Percentiles rank a stretch among this genome's conserved stretches.
phyloP scores from a whole-genome alignment of 1,140 invertebrate genomes.

The Prorops nasuta region DNA sequence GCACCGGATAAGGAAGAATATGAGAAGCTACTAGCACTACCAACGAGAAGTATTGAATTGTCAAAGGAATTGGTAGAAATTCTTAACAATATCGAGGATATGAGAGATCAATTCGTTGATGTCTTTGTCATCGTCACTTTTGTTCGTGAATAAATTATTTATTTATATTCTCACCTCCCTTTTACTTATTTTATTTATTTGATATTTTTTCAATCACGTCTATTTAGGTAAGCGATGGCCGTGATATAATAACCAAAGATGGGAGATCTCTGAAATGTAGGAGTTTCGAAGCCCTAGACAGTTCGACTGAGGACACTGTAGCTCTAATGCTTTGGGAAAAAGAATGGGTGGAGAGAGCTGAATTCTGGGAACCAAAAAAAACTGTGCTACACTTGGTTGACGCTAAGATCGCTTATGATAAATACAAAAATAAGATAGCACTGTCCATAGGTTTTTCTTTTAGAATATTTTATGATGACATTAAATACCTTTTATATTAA shows the following conservation, averaged over 20 bases:
- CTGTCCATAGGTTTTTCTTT: conserved; percentile 36
- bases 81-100: conserved; percentile 40
- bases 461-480: background rate
- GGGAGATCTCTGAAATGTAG: conserved; percentile 42
- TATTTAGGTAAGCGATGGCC: conserved; percentile 40
- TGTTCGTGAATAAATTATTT: conserved; percentile 42
- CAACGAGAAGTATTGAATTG: conserved; percentile 57
- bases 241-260: conserved; percentile 42
- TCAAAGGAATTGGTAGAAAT: conserved; percentile 36
- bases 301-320: conserved; percentile 26
- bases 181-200: conserved; percentile 12
- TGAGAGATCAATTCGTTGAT: conserved; percentile 47
- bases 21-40: conserved; percentile 57
- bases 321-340: conserved; percentile 44
- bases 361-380: conserved; percentile 40
- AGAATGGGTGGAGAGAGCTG: conserved; percentile 46
- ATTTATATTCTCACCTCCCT: conserved; percentile 9
- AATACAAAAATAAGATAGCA: conserved; percentile 39
- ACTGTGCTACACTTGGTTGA: conserved; percentile 52
- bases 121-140: conserved; percentile 52
- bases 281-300: conserved; percentile 41
- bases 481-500: background rate
- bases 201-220: conserved; percentile 19
- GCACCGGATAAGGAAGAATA: conserved; percentile 54
- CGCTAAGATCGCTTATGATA: conserved; percentile 43